These are phyloP conservation scores for Neocrepidodera transversa DNA, from an alignment of 2,888 invertebrate genomes.

Conservation along the genomic window DNA sequence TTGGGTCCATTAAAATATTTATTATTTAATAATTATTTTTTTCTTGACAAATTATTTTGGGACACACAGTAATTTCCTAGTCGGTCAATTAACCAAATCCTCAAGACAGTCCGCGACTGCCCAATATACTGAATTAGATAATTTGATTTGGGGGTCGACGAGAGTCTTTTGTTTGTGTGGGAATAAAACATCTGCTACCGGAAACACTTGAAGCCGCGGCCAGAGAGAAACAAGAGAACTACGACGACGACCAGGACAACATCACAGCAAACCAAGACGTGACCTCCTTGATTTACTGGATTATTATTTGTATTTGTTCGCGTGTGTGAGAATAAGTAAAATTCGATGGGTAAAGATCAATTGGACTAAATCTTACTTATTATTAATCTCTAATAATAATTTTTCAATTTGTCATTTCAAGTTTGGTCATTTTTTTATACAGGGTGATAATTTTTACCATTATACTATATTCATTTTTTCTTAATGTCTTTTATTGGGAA, in stretches of 20 bases:
- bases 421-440: no score
- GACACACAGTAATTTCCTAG: no score
- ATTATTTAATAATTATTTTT: no score
- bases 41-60: no score
- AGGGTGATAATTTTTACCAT: no score
- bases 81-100: conserved; percentile 19
- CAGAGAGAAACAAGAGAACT: conserved; percentile 13
- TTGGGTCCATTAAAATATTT: no score
- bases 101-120: conserved; percentile 23
- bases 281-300: conserved; percentile 14
- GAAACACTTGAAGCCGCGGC: conserved; percentile 54
- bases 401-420: no score
- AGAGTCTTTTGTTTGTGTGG: conserved; percentile 60
- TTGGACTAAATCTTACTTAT: no score
- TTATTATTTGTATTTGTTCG: neutral
- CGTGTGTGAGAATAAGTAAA: conserved; percentile 3
- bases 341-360: no score
- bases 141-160: conserved; percentile 60
- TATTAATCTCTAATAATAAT: no score
- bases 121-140: conserved; percentile 59
- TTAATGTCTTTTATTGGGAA: no score
- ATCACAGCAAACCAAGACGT: neutral
- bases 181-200: conserved; percentile 58
- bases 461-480: no score
- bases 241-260: conserved; percentile 6